Base-by-base conservation (phyloP, 2,113 vertebrate species). In the Ivindomyrus marchei region DNA sequence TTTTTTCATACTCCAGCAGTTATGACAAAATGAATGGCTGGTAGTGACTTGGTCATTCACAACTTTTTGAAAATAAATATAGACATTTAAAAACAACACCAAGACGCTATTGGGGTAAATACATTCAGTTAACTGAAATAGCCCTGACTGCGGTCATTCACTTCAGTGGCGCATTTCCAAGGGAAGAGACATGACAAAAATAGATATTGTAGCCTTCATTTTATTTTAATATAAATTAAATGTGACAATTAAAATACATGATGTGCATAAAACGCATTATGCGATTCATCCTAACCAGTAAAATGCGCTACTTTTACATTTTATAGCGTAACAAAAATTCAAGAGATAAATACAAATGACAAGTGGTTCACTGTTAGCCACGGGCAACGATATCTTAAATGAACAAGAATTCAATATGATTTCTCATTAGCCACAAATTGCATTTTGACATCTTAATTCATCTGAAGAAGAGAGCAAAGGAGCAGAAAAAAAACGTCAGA, bases 331-430 rank as follows among this genome's bases (percentile, higher is more conserved):
- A 45, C 42, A 45, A 84, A 85, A 85, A 85, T 2, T 24, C 17
- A 85, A 2, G 10, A 4, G 62, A 70, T 31, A 85, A 24, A 47
- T 46, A 47, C 21, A 47, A n/a, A 85, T 85, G 2, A 47, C 36
- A 42, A 24, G 8, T 24, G 7, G 45, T 10, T 85, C 45, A n/a
- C 36, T 47, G 39, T 46, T 46, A 85, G 7, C 83, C 83, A 85
- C 45, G 2, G 45, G 83, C 83, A 58, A 88, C 45, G 80, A 19
- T 80, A n/a, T 9, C 15, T 36, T 3, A 80, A 31, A 21, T 19
- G 17, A 50, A 84, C 80, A 84, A 42, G 88, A 89, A 89, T 80
- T 89, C 70, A 89, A 80, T 89, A 50, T 80, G 66, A 89, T 31
- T 88, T 89, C 70, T 77, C 47, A 77, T 46, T 24, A 77, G n/a